phyloP scores from a whole-genome alignment of 2,888 invertebrate species.

The Caenorhabditis uteleia region DNA sequence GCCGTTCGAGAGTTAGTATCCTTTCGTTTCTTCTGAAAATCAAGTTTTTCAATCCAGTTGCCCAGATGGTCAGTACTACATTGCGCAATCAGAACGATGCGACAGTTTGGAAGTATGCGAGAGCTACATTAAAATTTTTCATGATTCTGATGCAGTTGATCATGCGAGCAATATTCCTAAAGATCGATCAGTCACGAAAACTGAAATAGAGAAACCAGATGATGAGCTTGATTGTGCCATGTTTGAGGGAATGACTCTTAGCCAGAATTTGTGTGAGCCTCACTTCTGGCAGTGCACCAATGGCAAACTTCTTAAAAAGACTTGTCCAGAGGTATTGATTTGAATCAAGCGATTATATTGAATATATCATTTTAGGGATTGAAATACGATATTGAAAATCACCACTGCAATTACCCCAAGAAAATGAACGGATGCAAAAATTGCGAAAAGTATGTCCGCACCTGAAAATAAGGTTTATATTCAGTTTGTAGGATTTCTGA shows the following conservation, averaged over 20 bases:
- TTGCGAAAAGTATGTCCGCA: constrained; percentile 9
- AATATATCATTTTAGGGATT: too few relatives aligned
- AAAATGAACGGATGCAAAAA: constrained; percentile 23
- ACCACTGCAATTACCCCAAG: constrained; percentile 39
- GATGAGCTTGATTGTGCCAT: constrained; percentile 25
- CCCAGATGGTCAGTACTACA: constrained; percentile 15
- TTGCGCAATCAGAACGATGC: constrained; percentile 12
- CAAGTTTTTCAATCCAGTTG: too few relatives aligned
- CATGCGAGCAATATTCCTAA: too few relatives aligned
- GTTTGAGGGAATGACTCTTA: constrained; percentile 20
- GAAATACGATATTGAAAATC: constrained; percentile 33
- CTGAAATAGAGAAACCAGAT: too few relatives aligned
- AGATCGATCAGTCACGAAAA: not conserved
- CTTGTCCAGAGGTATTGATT: constrained; percentile 39
- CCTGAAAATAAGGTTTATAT: not conserved
- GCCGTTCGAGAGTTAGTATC: constrained; percentile 24
- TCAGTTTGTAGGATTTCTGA: too few relatives aligned
- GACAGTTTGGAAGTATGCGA: constrained; percentile 8
- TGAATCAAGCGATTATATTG: too few relatives aligned
- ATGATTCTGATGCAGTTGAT: constrained; percentile 9
- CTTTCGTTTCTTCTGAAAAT: too few relatives aligned
- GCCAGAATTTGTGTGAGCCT: constrained; percentile 16
- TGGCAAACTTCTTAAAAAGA: constrained; percentile 37
- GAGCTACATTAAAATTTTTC: not conserved
- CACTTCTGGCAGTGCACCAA: constrained; percentile 46